A percentile compares a stretch with the other conserved stretches of the same genome.
Evolutionary conservation across 2,888 invertebrate species (phyloP).

Genomic region (Saturnia pavonia): DNA sequence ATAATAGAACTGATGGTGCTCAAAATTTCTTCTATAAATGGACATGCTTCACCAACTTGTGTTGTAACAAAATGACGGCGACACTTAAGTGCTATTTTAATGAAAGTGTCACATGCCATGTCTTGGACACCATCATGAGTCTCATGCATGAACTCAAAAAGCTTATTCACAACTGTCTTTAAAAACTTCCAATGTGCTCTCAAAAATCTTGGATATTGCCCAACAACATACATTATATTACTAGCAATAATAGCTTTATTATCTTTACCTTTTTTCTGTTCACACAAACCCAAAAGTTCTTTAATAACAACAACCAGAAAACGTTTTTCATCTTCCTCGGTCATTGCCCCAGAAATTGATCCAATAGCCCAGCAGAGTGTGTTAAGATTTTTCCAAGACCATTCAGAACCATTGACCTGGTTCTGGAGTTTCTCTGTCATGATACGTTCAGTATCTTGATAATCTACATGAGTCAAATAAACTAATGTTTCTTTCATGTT

Average conservation of each 20-base stretch:
- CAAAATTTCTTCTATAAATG: constrained; percentile 99
- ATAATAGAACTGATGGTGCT: constrained; percentile 98
- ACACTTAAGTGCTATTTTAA: constrained; percentile 99
- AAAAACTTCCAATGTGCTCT: constrained; percentile 99
- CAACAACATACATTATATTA: constrained; percentile 99
- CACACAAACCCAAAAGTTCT: constrained; percentile 97
- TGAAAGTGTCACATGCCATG: constrained; percentile 99
- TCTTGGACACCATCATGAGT: constrained; percentile 99
- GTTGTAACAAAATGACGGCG: constrained; percentile 98
- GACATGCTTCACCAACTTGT: constrained; percentile 97
- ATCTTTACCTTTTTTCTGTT: constrained; percentile 99
- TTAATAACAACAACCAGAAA: constrained; percentile 99
- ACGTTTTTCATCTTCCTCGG: constrained; percentile 99
- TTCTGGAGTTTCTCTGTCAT: constrained; percentile 99
- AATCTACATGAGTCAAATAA: constrained; percentile 99
- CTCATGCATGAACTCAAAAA: constrained; percentile 99
- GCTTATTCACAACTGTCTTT: constrained; percentile 99
- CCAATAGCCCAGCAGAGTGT: constrained; percentile 99
- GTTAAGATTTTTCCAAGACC: constrained; percentile 99
- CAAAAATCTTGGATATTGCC: constrained; percentile 99
- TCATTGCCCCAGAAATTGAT: constrained; percentile 99
- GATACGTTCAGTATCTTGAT: constrained; percentile 97
- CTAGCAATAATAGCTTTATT: constrained; percentile 99
- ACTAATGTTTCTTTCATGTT: constrained; percentile 99
- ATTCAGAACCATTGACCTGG: constrained; percentile 98